Evolutionary conservation across 2,888 invertebrate genomes (phyloP).

Genomic region (Thalpophila matura): DNA sequence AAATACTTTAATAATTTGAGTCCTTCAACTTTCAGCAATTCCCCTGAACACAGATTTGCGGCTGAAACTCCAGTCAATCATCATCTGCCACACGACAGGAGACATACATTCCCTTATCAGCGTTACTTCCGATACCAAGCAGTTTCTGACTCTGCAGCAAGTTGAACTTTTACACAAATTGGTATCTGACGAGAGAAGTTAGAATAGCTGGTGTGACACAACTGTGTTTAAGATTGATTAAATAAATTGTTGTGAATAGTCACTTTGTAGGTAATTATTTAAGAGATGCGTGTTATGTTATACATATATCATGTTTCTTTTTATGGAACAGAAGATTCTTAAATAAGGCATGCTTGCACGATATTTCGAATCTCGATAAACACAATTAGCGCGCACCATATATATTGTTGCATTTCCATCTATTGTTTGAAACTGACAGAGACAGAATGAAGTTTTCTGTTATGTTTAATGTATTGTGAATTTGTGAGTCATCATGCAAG

Average conservation of each 20-base stretch:
- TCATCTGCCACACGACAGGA: conserved; percentile 73
- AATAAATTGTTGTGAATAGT: conserved; percentile 7
- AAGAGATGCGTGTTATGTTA: neutral
- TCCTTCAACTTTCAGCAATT: conserved; percentile 70
- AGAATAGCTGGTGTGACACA: neutral
- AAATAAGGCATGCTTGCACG: too few relatives aligned
- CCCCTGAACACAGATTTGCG: conserved; percentile 78
- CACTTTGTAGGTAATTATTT: conserved; percentile 3
- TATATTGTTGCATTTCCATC: too few relatives aligned
- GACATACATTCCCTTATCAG: conserved; percentile 78
- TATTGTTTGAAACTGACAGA: too few relatives aligned
- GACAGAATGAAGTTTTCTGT: too few relatives aligned
- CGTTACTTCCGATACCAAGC: conserved; percentile 75
- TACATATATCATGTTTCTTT: neutral
- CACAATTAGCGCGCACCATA: too few relatives aligned
- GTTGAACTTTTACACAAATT: conserved; percentile 76
- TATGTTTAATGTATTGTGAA: too few relatives aligned
- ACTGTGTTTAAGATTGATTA: neutral
- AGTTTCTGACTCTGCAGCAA: conserved; percentile 76
- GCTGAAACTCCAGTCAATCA: conserved; percentile 83
- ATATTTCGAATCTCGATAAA: too few relatives aligned
- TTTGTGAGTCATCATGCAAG: too few relatives aligned
- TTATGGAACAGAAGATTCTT: neutral
- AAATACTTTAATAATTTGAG: too few relatives aligned
- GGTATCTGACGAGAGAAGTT: conserved; percentile 65